Conservation (phyloP, 2,888 invertebrate species). For the Pachycephus smyrnensis region DNA sequence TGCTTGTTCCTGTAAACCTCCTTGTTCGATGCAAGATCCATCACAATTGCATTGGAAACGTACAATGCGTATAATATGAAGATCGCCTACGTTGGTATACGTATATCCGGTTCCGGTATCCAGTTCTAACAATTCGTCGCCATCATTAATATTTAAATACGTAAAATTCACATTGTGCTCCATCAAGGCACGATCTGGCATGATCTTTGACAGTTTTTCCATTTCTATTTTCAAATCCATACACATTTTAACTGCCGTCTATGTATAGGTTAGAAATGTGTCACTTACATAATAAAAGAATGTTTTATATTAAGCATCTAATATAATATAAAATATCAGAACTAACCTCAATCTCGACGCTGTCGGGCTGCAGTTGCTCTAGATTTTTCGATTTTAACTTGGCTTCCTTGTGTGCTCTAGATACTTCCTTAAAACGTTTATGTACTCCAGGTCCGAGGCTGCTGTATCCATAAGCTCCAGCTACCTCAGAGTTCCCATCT, state of each 20-base stretch:
- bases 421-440: constrained; percentile 36
- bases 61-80: constrained; percentile 49
- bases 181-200: constrained; percentile 42
- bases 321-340: background rate
- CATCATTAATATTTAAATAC: constrained; percentile 44
- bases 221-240: constrained; percentile 25
- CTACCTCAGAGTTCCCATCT: constrained; percentile 47
- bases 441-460: constrained; percentile 43
- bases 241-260: constrained; percentile 9
- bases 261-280: background rate
- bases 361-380: constrained; percentile 8
- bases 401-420: constrained; percentile 20
- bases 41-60: constrained; percentile 44
- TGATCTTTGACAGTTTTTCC: constrained; percentile 31
- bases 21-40: constrained; percentile 29
- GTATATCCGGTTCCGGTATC: constrained; percentile 38
- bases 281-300: background rate
- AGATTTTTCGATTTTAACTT: constrained; percentile 27
- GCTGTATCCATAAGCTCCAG: constrained; percentile 53
- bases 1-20: background rate
- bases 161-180: constrained; percentile 40
- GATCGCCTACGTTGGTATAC: constrained; percentile 46
- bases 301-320: background rate
- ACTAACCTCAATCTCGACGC: constrained; percentile 11
- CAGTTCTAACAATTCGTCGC: constrained; percentile 46